Evolutionary conservation across 2,888 invertebrate genomes (phyloP), one percentile per base, ranked within the genome.

Genomic region (Isoperla grammatica): DNA sequence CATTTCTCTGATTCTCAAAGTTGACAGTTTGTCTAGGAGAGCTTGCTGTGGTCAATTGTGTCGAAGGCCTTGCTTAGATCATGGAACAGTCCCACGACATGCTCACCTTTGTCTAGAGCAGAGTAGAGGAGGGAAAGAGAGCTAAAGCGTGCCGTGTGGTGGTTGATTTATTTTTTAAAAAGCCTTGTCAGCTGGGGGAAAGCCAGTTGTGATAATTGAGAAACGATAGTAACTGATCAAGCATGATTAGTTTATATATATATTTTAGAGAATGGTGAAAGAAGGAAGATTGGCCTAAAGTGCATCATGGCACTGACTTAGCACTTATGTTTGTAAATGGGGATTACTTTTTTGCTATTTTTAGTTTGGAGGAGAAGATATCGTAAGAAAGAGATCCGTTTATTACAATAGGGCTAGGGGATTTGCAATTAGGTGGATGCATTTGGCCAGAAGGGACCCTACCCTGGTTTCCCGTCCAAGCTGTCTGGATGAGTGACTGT

Each of bases 21-120:
- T 29, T 29, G 29, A 29, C 29, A 29, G 29, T 29, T 29, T 29
- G 29, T 4, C 29, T 4, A 29, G 29, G 8, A 29, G 29, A 29
- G 8, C 5, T 6, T 29, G 8, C 29, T 29, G 29, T 29, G 29
- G 29, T 29, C 29, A 8, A 29, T 29, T 4, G 29, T 29, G 29
- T 29, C 29, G 29, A 29, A 43, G 43, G 43, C 56, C 20, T 56
- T 56, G 8, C 45, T 43, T 11, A 22, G 45, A 43, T 56, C 56
- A 42, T 40, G 19, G 2, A 56, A 56, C 0, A 56, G 35, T 5
- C 40, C 56, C 1, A 42, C 1, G 6, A 11, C 29, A 22, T 13
- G 39, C 12, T 56, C 23, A 35, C 45, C 48, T 23, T 15, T 4
- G 45, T 46, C 45, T 9, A 57, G 46, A 3, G 46, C 23, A 19